Conservation (phyloP, 2,888 invertebrate species). For the Lymantria dispar region DNA sequence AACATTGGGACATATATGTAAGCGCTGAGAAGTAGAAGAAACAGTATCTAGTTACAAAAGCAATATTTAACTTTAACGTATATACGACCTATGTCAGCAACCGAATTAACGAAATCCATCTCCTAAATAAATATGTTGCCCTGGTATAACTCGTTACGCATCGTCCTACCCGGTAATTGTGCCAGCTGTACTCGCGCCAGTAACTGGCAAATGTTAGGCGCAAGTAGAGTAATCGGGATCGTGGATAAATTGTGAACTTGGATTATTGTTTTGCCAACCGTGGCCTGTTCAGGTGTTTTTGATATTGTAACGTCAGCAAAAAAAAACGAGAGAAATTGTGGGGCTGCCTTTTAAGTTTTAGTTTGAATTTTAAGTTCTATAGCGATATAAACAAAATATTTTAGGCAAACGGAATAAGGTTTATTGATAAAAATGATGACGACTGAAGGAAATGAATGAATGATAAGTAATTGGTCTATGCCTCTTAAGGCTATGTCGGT, state of each 20-base stretch:
- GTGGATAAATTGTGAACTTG: constrained; percentile 47
- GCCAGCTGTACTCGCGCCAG: constrained; percentile 4
- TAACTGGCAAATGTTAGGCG: constrained; percentile 31
- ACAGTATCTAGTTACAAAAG: too few relatives aligned
- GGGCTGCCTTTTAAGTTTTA: too few relatives aligned
- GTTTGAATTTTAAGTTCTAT: too few relatives aligned
- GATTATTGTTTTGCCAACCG: constrained; percentile 62
- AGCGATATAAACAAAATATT: too few relatives aligned
- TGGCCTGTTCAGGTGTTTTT: constrained; percentile 62
- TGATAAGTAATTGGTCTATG: too few relatives aligned
- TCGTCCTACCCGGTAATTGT: constrained; percentile 6
- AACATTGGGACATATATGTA: too few relatives aligned
- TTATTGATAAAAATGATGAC: too few relatives aligned
- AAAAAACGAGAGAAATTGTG: not conserved
- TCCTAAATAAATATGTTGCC: constrained; percentile 26
- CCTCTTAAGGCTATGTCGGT: too few relatives aligned
- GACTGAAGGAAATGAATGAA: too few relatives aligned
- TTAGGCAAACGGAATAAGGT: too few relatives aligned
- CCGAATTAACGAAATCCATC: constrained; percentile 35
- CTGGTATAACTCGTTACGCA: constrained; percentile 43
- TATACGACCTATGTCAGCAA: constrained; percentile 14
- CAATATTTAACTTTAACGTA: too few relatives aligned
- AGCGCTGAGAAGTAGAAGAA: too few relatives aligned
- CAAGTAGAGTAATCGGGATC: constrained; percentile 48
- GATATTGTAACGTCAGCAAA: constrained; percentile 54